These are phyloP conservation scores for Falco punctatus DNA, from an alignment of 2,113 vertebrate genomes.

Conservation along the genomic window DNA sequence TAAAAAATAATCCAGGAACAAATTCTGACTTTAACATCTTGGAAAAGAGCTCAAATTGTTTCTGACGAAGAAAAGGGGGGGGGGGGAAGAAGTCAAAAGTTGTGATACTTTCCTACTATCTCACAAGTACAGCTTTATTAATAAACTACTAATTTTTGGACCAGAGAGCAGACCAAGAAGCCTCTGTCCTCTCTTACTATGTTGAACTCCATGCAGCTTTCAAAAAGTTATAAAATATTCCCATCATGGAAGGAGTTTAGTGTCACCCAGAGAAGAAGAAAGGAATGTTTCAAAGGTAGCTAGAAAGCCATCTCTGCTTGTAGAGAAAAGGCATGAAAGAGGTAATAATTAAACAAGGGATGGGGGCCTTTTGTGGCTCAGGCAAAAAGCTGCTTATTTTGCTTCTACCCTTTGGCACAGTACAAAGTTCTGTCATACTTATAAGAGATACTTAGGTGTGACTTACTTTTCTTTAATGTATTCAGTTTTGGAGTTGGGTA, in stretches of 20 bases:
- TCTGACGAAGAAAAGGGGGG: neutral
- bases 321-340: neutral
- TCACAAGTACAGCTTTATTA: neutral
- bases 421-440: neutral
- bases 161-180: neutral
- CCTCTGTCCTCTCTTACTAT: neutral
- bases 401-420: neutral
- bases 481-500: neutral
- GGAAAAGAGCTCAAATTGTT: neutral
- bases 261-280: neutral
- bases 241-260: neutral
- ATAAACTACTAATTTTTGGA: neutral
- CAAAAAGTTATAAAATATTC: neutral
- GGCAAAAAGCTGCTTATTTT: neutral
- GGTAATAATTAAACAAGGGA: conserved; percentile 1
- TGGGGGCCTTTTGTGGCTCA: neutral
- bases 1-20: neutral
- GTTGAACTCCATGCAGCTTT: neutral
- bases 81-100: neutral
- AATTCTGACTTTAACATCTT: neutral
- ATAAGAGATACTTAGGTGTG: neutral
- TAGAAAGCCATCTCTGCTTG: neutral
- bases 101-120: neutral
- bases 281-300: neutral
- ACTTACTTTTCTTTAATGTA: neutral